A percentile compares a stretch with the other conserved stretches of the same genome.
These are phyloP conservation scores for Choloepus hoffmanni DNA, from an alignment of 2,113 vertebrate genomes.

Conservation along the genomic window DNA sequence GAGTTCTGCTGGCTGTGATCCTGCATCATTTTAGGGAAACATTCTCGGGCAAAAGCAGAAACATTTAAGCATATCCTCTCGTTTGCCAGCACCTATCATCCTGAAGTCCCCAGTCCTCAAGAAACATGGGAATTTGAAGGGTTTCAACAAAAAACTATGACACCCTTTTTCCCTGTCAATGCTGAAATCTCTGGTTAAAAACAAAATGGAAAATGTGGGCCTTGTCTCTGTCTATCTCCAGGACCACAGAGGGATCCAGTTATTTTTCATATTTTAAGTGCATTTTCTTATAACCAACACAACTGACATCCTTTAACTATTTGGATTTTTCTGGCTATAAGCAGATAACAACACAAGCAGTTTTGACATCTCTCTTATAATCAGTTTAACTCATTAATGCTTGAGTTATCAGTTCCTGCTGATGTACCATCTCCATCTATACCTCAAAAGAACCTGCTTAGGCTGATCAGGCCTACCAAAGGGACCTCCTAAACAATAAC, in stretches of 20 bases:
- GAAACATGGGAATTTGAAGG: neutral
- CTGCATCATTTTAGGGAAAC: neutral
- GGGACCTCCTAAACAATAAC: neutral
- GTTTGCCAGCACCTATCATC: neutral
- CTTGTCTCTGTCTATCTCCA: neutral
- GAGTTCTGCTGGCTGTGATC: neutral
- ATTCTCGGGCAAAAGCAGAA: neutral
- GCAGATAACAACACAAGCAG: neutral
- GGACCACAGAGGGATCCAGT: neutral
- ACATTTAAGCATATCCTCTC: neutral
- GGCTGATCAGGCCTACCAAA: neutral
- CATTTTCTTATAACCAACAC: neutral
- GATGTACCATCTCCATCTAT: neutral
- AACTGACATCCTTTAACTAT: neutral
- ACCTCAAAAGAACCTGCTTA: neutral
- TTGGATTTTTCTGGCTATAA: neutral
- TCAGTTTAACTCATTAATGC: neutral
- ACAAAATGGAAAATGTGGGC: neutral
- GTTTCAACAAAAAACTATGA: conserved; percentile 23
- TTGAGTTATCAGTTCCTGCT: neutral
- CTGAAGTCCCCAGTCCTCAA: neutral
- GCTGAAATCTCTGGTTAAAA: conserved; percentile 3
- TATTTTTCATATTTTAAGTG: neutral
- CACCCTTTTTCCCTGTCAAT: neutral
- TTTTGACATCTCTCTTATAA: neutral